Evolutionary conservation across 2,888 invertebrate genomes (phyloP).

Genomic region (Meliscaeva auricollis): DNA sequence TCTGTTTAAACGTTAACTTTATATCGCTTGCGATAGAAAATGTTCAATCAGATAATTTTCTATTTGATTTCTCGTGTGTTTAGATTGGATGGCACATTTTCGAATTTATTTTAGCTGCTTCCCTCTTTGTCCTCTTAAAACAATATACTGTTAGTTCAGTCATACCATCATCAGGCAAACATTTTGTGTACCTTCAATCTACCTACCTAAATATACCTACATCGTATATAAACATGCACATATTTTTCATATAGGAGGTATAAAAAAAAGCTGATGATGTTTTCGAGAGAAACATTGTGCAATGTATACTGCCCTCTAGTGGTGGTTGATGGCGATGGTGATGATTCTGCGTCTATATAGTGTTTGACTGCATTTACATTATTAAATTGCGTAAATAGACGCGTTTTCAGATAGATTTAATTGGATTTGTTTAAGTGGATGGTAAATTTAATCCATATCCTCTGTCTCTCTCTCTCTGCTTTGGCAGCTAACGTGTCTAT

Average conservation of each 20-base stretch:
- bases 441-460: constrained; percentile 65
- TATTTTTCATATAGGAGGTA: neutral
- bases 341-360: neutral
- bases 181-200: neutral
- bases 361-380: constrained; percentile 72
- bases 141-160: constrained; percentile 22
- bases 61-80: constrained; percentile 69
- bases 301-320: constrained; percentile 26
- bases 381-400: constrained; percentile 73
- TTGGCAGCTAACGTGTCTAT: neutral
- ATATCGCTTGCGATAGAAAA: constrained; percentile 50
- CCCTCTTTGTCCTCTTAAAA: neutral
- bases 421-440: constrained; percentile 70
- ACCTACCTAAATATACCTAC: neutral
- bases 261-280: constrained; percentile 31
- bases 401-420: constrained; percentile 66
- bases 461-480: neutral
- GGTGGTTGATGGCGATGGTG: neutral
- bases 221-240: too few relatives aligned
- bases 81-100: constrained; percentile 54
- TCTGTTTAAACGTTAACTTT: constrained; percentile 21
- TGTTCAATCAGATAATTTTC: constrained; percentile 72
- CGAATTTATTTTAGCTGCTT: constrained; percentile 43
- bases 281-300: constrained; percentile 36
- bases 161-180: neutral